Conservation (phyloP, 2,888 invertebrate species). For the Liposcelis brunnea region DNA sequence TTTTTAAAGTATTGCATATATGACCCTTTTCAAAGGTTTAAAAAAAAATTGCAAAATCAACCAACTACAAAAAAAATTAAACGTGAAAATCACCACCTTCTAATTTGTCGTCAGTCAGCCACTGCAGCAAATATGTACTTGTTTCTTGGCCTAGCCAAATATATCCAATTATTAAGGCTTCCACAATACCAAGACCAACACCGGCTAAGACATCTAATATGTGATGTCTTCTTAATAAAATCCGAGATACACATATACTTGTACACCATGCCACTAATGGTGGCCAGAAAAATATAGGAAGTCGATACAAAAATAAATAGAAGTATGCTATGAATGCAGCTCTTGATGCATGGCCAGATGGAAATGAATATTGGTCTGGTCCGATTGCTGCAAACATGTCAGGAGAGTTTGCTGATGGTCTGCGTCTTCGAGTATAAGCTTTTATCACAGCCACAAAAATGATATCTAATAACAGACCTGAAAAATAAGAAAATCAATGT, state of each 20-base stretch:
- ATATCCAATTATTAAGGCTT: conserved; percentile 43
- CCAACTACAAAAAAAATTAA: conserved; percentile 21
- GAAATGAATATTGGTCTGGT: conserved; percentile 83
- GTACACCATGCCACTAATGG: conserved; percentile 57
- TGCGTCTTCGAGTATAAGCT: conserved; percentile 53
- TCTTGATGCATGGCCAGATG: conserved; percentile 72
- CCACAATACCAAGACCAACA: conserved; percentile 47
- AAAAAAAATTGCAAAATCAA: too few relatives aligned
- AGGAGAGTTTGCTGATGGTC: conserved; percentile 49
- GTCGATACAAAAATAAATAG: conserved; percentile 44
- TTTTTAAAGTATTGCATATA: too few relatives aligned
- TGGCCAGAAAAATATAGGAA: conserved; percentile 39
- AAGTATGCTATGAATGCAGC: conserved; percentile 58
- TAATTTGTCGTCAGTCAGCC: conserved; percentile 29
- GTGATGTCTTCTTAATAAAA: conserved; percentile 73
- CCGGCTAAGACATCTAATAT: conserved; percentile 71
- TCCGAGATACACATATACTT: conserved; percentile 57
- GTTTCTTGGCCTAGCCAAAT: conserved; percentile 53
- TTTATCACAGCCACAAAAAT: conserved; percentile 58
- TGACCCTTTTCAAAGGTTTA: too few relatives aligned
- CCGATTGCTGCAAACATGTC: conserved; percentile 51
- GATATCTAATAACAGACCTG: conserved; percentile 68
- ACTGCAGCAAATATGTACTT: conserved; percentile 38
- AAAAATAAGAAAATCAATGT: conserved; percentile 24
- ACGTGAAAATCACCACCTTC: conserved; percentile 54